Conservation (phyloP, 1,140 invertebrate genomes). For the Halictus rubicundus region DNA sequence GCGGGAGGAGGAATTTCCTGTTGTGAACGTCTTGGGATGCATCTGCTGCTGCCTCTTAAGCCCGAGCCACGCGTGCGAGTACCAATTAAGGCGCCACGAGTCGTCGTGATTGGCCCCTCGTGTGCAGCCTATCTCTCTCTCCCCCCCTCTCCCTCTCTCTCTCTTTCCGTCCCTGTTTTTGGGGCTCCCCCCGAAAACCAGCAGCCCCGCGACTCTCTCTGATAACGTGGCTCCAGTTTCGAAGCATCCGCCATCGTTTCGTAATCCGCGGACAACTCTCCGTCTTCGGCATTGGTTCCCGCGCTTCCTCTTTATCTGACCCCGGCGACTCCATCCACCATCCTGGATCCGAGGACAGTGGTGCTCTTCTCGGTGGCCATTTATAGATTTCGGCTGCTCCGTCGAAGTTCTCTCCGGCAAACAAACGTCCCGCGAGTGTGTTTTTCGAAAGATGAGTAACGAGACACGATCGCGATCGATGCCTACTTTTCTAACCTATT, state of each 20-base stretch:
- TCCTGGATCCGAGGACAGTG: not conserved
- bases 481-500: no score
- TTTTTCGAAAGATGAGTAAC: no score
- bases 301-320: conserved; percentile 9
- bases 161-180: not conserved
- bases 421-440: not conserved
- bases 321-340: not conserved
- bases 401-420: not conserved
- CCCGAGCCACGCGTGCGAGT: conserved; percentile 62
- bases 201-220: not conserved
- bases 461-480: no score
- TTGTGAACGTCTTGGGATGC: conserved; percentile 78
- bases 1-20: conserved; percentile 77
- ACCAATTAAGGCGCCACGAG: conserved; percentile 66
- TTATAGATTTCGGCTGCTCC: not conserved
- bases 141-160: conserved; percentile 12
- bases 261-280: not conserved
- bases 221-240: conserved; percentile 18
- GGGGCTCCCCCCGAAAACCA: not conserved
- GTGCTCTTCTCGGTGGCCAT: not conserved
- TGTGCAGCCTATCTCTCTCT: conserved; percentile 15
- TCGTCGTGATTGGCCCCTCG: conserved; percentile 51
- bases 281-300: not conserved
- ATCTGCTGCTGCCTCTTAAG: conserved; percentile 71
- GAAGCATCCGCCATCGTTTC: conserved; percentile 2